Base-by-base conservation (phyloP, 2,888 invertebrate species). In the Himalopsyche anomala region DNA sequence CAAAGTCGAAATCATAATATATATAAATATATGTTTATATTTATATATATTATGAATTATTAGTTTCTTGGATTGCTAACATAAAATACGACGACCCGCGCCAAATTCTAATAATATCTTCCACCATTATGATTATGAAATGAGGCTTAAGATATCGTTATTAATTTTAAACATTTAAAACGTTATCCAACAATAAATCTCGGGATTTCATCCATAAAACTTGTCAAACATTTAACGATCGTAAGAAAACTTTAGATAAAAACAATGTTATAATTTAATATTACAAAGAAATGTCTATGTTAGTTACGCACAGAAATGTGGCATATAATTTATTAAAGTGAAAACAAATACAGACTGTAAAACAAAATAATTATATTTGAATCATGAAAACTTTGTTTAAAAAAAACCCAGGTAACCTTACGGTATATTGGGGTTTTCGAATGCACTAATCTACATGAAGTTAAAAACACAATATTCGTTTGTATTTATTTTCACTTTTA, bases 211-310 rank as follows among this genome's bases (percentile, higher is more conserved):
- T 62, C 62, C 62, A 62, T 19, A 19, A 62, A 62, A 62, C 62
- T 62, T 62, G 62, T 62, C 62, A 62, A 62, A 62, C 28, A 62
- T 62, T 62, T 62, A n/a, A 62, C 62, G 62, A 62, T 62, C 62
- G 15, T 19, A 8, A 19, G 62, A 28, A 19, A 19, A 8, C 19
- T 28, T 19, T 19, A 62, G 19, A 62, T 62, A 62, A 62, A 62
- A 62, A 8, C 19, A 19, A 62, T 62, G 28, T 62, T 62, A 19
- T 4, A 62, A 62, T 19, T 9, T 11, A 51, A 19, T 4, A 19
- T 62, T 15, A 15, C 4, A 19, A 62, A 62, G 19, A 11, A 28
- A 19, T 0, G 19, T 45, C 12, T 15, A 51, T 4, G 15, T 15
- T 15, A 51, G 4, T 15, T 51, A 15, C 15, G 51, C 1, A 51